Evolutionary conservation across 2,113 vertebrate species (phyloP).

Genomic region (Oreamnos americanus): DNA sequence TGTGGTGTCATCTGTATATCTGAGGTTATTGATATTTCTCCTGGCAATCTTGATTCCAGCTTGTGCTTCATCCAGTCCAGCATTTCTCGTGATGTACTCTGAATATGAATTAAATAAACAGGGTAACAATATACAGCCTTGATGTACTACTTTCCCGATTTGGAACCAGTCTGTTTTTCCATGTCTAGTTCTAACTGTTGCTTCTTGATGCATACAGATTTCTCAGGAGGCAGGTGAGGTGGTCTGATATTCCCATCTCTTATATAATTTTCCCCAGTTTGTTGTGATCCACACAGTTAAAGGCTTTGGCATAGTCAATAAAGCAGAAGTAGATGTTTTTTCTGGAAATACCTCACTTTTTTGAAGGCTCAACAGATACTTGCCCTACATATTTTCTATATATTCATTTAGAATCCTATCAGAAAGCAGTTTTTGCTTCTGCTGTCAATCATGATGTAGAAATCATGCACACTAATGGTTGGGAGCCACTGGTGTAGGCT

Average conservation of each 20-base stretch:
- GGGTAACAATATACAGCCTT: neutral
- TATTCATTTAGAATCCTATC: neutral
- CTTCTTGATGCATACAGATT: neutral
- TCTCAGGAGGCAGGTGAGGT: neutral
- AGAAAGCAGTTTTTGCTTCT: neutral
- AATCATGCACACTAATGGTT: neutral
- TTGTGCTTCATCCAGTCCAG: neutral
- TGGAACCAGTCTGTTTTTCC: neutral
- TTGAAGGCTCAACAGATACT: fast-evolving
- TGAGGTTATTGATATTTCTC: neutral
- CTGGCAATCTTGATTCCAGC: neutral
- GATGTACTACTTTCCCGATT: neutral
- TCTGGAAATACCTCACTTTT: neutral
- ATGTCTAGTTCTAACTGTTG: neutral
- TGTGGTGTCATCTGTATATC: neutral
- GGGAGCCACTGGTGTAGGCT: neutral
- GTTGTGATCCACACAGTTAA: neutral
- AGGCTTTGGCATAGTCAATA: neutral
- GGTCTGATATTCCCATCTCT: neutral
- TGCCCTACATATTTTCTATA: neutral
- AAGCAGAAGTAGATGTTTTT: neutral
- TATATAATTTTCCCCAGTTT: neutral
- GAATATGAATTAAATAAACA: neutral
- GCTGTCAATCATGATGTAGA: neutral
- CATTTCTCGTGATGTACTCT: neutral